These are phyloP conservation scores for Chamaedrilus cognettii DNA, from an alignment of 2,888 invertebrate species.

Conservation along the genomic window DNA sequence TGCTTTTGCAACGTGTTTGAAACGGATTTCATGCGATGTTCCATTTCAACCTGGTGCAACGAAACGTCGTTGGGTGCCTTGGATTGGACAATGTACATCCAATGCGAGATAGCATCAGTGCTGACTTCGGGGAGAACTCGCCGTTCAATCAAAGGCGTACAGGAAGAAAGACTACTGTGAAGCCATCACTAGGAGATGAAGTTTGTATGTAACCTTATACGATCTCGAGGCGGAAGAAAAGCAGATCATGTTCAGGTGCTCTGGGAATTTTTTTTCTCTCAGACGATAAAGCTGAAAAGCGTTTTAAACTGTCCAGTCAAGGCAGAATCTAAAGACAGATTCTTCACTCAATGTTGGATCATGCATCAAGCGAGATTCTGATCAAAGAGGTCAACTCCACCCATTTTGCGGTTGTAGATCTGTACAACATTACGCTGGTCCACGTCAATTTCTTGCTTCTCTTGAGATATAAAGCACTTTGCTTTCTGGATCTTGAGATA, in stretches of 20 bases:
- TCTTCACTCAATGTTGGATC: not conserved
- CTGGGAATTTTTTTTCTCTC: not conserved
- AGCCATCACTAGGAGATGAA: too few species aligned
- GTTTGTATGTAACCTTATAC: not conserved
- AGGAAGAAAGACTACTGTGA: not conserved
- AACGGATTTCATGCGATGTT: too few species aligned
- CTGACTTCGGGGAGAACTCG: not conserved
- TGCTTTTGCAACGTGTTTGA: too few species aligned
- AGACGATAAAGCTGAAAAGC: constrained; percentile 10
- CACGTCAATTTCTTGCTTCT: not conserved
- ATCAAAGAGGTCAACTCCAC: constrained; percentile 7
- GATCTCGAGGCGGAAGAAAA: not conserved
- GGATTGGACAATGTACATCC: too few species aligned
- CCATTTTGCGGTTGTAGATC: constrained; percentile 11
- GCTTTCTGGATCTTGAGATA: constrained; percentile 6
- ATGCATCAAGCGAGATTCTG: not conserved
- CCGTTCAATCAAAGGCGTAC: not conserved
- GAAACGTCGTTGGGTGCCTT: not conserved
- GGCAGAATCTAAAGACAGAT: constrained; percentile 4
- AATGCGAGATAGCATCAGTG: not conserved
- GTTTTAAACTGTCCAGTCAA: not conserved
- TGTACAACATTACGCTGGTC: not conserved
- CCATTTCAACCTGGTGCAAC: not conserved
- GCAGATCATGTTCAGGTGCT: not conserved
- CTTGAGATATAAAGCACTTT: not conserved